Base-by-base conservation (phyloP, 1,140 invertebrate genomes). In the Camponotus floridanus region DNA sequence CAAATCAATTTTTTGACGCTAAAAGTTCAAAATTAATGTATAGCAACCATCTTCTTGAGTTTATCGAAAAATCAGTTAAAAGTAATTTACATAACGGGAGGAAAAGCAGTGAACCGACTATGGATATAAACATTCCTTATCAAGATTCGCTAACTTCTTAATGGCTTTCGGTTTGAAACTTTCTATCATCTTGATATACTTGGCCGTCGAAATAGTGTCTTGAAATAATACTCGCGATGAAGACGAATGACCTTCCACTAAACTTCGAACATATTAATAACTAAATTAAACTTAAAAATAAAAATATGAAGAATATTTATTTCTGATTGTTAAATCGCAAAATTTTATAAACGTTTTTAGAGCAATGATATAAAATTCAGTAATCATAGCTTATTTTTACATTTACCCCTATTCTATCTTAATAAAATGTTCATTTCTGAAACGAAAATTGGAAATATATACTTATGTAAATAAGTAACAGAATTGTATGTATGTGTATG, bases 151-250 rank as follows among this genome's bases (percentile, higher is more conserved):
- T 83, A 83, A 83, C 79, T 83, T 74, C 73, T 83, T 83, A 73
- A 83, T 83, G 42, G 79, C 39, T 57, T 61, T 83, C 59, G 39
- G 67, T 67, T 73, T 57, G 68, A 48, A 74, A 83, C 79, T 83
- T 83, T 73, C 39, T 55, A 83, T 83, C 79, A 83, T 83, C 79
- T 83, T 83, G 70, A 83, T 73, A 73, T 73, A 73, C 68, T 83
- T 57, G 26, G 31, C 48, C 48, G 21, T 83, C 68, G 79, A 83
- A 83, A 83, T 73, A 83, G 26, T 83, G 79, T 45, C 68, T 83
- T 48, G 68, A 83, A 61, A 74, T 61, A 83, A 51, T 51, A 39
- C 55, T 39, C 33, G 18, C 68, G 39, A 80, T 67, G 48, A 80
- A 83, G 79, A 61, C 21, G 45, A 73, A 83, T 83, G 68, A 83